Base-by-base conservation (phyloP, 2,888 invertebrate genomes). In the Neria commutata region DNA sequence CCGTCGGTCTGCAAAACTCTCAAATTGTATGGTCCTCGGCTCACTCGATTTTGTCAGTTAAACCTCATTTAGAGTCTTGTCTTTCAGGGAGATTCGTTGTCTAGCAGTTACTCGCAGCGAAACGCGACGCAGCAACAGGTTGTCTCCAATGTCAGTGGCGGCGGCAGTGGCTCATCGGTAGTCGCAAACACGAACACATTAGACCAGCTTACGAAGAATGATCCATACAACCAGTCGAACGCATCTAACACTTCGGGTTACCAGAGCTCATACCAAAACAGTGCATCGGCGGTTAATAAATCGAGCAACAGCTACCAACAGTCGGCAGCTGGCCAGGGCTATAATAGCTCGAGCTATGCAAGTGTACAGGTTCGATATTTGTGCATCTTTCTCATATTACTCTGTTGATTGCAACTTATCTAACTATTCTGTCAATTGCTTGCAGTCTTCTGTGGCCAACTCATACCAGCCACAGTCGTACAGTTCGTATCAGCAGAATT, bases 401-500 rank as follows among this genome's bases (percentile, higher is more conserved):
- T 29, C 29, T 29, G 29, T 29, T 29, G 6, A 6, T n/a, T 37
- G 17, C 10, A 17, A 53, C 1, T 40, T 8, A 33, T 54, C 11
- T 40, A n/a, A n/a, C n/a, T n/a, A n/a, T n/a, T n/a, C n/a, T 3
- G n/a, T 46, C n/a, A 23, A n/a, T 45, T 46, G 16, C 4, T 42
- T 60, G 37, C 24, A 74, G 75, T 76, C 76, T 14, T 77, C 81
- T 55, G 78, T 80, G 58, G 73, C 76, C 33, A 81, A 75, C 63
- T 75, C 77, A 63, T 82, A 81, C 63, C 82, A 81, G 70, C 76
- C 74, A 50, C 77, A 80, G 56, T 72, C 79, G 37, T 82, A 82
- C 60, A 80, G 73, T 63, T 73, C 80, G 55, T 82, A 82, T 67
- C 81, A 82, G 66, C 79, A 78, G 59, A 79, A 74, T 68, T 74